phyloP scores from a whole-genome alignment of 37 sponge, comb jelly and placozoan genomes.

The Geodia barretti region DNA sequence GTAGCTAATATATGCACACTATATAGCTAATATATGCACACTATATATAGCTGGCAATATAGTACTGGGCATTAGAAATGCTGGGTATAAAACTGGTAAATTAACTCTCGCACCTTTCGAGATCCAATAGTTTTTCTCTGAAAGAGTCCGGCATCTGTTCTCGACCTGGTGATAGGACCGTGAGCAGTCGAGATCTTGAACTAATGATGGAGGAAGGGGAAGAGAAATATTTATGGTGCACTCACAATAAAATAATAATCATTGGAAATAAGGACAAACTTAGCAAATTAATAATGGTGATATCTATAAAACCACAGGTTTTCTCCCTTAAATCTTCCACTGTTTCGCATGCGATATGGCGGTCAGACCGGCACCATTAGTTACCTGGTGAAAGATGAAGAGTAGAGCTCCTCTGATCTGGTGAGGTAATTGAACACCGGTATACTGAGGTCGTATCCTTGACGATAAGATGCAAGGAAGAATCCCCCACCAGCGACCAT shows the following conservation, averaged over 20 bases:
- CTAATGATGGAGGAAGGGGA: too few relatives aligned
- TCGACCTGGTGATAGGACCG: neutral
- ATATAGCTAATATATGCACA: too few relatives aligned
- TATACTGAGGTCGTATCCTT: conserved; percentile 72
- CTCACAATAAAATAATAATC: neutral
- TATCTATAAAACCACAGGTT: neutral
- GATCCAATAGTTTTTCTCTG: neutral
- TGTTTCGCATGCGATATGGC: too few relatives aligned
- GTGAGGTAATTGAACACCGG: conserved; percentile 73
- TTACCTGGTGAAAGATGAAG: neutral
- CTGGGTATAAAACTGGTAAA: too few relatives aligned
- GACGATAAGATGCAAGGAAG: conserved; percentile 33
- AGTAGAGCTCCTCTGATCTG: neutral
- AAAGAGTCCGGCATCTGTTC: neutral
- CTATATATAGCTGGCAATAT: too few relatives aligned
- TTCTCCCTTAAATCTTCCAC: too few relatives aligned
- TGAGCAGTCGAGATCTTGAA: too few relatives aligned
- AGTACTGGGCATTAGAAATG: too few relatives aligned
- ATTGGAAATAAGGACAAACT: neutral
- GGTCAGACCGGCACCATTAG: too few relatives aligned
- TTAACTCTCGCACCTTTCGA: neutral
- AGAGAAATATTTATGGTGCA: too few relatives aligned
- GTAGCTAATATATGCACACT: too few relatives aligned
- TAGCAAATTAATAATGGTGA: neutral
- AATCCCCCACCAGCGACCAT: conserved; percentile 78